These are phyloP conservation scores for Pherbina coryleti DNA, from an alignment of 2,888 invertebrate genomes.

Conservation along the genomic window DNA sequence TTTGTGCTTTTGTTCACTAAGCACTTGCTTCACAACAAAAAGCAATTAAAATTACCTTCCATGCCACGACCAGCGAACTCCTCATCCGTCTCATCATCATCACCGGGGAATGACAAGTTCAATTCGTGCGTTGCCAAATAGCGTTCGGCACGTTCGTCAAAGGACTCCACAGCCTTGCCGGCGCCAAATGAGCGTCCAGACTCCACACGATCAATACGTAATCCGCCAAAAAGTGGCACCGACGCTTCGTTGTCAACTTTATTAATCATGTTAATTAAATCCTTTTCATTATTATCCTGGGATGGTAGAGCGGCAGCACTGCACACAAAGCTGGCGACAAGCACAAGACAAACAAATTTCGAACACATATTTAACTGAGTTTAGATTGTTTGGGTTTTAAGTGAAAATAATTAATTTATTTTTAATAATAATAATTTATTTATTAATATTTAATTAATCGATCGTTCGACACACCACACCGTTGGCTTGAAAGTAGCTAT, in stretches of 20 bases:
- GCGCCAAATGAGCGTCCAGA: constrained; percentile 62
- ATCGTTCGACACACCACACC: constrained; percentile 53
- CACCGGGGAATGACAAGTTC: constrained; percentile 68
- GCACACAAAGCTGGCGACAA: constrained; percentile 63
- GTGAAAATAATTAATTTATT: not conserved
- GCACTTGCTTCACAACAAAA: too few relatives aligned
- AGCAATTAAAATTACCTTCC: constrained; percentile 58
- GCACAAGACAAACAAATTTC: constrained; percentile 66
- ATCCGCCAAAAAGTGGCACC: constrained; percentile 69
- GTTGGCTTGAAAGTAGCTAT: constrained; percentile 63
- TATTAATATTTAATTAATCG: constrained; percentile 40
- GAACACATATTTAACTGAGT: constrained; percentile 61
- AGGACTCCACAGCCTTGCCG: constrained; percentile 63
- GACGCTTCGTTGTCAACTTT: constrained; percentile 69
- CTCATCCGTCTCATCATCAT: constrained; percentile 62
- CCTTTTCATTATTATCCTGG: constrained; percentile 68
- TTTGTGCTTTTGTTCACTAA: too few relatives aligned
- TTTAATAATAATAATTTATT: constrained; percentile 37
- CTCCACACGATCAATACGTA: constrained; percentile 67
- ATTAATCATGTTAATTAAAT: constrained; percentile 70
- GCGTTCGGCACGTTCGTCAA: constrained; percentile 70
- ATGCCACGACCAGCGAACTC: constrained; percentile 65
- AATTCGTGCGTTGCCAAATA: constrained; percentile 71
- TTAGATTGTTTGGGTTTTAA: constrained; percentile 26
- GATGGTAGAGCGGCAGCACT: constrained; percentile 63